Evolutionary conservation across 2,888 invertebrate species (phyloP).

Genomic region (Lycocerus yunnanus): DNA sequence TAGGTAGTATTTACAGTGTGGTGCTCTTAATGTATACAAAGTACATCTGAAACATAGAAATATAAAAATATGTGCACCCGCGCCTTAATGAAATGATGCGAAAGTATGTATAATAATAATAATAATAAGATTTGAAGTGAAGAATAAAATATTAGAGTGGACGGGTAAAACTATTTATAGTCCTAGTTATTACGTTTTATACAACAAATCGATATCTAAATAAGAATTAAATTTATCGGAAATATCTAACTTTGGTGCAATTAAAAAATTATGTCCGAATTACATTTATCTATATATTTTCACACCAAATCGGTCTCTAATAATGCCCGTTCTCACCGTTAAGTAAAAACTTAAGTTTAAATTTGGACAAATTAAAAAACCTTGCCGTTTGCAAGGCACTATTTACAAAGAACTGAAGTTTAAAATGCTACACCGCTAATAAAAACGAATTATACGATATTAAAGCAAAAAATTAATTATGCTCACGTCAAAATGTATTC

Average conservation of each 20-base stretch:
- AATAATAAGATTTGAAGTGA: conserved; percentile 9
- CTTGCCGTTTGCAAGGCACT: too few relatives aligned
- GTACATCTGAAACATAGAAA: conserved; percentile 25
- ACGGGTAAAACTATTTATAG: conserved; percentile 36
- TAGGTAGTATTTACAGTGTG: conserved; percentile 25
- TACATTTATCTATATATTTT: conserved; percentile 8
- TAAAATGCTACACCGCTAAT: too few relatives aligned
- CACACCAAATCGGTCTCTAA: not conserved
- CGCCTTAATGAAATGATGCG: conserved; percentile 13
- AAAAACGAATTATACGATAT: too few relatives aligned
- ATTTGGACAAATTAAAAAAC: too few relatives aligned
- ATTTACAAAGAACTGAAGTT: too few relatives aligned
- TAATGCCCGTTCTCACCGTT: too few relatives aligned
- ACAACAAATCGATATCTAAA: conserved; percentile 27
- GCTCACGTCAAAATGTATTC: too few relatives aligned
- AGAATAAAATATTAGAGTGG: conserved; percentile 30
- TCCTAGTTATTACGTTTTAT: conserved; percentile 26
- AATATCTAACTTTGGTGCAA: conserved; percentile 26
- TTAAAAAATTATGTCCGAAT: conserved; percentile 8
- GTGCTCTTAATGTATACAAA: conserved; percentile 30
- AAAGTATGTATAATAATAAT: too few relatives aligned
- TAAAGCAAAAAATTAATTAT: too few relatives aligned
- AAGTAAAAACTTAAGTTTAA: too few relatives aligned
- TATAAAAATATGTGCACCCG: conserved; percentile 30
- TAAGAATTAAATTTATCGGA: conserved; percentile 22